Conservation (phyloP, 1,140 invertebrate species). For the Pseudomyrmex pallidus region DNA sequence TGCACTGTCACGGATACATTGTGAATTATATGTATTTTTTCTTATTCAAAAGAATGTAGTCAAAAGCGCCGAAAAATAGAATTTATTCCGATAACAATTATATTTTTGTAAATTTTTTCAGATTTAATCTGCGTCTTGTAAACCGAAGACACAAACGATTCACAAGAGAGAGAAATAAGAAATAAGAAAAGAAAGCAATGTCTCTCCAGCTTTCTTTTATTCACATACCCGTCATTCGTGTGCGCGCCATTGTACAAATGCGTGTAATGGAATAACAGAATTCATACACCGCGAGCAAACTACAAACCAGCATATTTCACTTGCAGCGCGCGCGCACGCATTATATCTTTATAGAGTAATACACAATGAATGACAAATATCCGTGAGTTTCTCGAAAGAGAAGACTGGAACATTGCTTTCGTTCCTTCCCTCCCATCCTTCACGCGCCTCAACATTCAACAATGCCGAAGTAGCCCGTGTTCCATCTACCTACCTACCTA, state of each 20-base stretch:
- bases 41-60: background rate
- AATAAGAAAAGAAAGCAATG: background rate
- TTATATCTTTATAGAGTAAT: slow-evolving; percentile 41
- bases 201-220: too few species aligned
- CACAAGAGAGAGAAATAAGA: background rate
- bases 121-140: too few species aligned
- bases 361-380: slow-evolving; percentile 53
- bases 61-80: background rate
- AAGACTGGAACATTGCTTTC: slow-evolving; percentile 35
- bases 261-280: background rate
- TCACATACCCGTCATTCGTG: background rate
- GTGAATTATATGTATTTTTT: background rate
- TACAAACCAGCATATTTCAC: slow-evolving; percentile 36
- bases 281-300: background rate
- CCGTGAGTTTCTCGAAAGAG: slow-evolving; percentile 26
- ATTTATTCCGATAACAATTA: background rate
- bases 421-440: slow-evolving; percentile 27
- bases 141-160: too few species aligned
- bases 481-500: background rate
- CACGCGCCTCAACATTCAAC: slow-evolving; percentile 1
- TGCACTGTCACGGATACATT: background rate
- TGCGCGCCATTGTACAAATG: background rate
- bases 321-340: background rate
- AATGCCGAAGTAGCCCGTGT: background rate
- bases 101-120: background rate